A percentile compares a stretch with the other conserved stretches of the same genome.
These are phyloP conservation scores for Drosophila flavopinicola DNA, from an alignment of 2,888 invertebrate species.

Conservation along the genomic window DNA sequence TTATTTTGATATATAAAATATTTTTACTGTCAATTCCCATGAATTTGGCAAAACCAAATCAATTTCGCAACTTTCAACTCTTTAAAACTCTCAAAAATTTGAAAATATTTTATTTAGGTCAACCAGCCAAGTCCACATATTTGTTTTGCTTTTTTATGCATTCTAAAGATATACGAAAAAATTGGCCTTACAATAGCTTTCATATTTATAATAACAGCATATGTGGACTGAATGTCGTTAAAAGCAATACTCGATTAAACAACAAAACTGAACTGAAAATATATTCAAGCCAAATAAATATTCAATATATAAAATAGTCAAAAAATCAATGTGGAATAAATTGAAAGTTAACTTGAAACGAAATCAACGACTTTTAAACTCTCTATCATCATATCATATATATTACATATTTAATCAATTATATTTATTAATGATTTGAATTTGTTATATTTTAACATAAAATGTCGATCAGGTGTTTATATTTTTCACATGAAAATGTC, in stretches of 20 bases:
- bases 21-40: too few species aligned
- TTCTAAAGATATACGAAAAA: neutral
- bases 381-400: too few species aligned
- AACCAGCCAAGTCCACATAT: neutral
- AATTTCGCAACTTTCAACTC: too few species aligned
- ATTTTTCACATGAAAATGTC: too few species aligned
- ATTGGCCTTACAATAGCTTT: neutral
- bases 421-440: too few species aligned
- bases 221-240: neutral
- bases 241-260: neutral
- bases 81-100: neutral
- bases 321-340: constrained; percentile 6
- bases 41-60: too few species aligned
- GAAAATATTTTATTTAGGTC: neutral
- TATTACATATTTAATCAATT: too few species aligned
- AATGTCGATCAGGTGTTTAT: too few species aligned
- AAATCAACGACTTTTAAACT: neutral
- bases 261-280: neutral
- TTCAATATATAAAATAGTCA: neutral
- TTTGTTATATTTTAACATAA: too few species aligned
- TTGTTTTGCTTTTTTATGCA: neutral
- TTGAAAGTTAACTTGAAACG: neutral
- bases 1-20: too few species aligned
- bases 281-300: constrained; percentile 11
- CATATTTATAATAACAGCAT: neutral